Conservation (phyloP, 2,888 invertebrate genomes). For the Antheraea yamamai region DNA sequence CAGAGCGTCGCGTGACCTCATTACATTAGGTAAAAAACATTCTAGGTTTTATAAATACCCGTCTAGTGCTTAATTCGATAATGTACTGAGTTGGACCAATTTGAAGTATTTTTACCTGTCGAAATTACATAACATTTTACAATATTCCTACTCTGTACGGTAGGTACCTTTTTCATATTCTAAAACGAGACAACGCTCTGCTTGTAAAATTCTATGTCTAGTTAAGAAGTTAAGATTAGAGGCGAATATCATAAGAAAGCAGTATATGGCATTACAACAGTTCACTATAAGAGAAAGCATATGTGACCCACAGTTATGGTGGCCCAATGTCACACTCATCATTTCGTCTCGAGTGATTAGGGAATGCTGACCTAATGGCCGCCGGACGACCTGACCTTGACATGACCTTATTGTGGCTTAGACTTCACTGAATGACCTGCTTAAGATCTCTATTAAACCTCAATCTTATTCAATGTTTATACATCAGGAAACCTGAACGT, state of each 20-base stretch:
- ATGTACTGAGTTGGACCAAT: neutral
- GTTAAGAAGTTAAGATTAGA: neutral
- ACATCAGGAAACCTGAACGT: too few species aligned
- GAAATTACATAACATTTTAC: neutral
- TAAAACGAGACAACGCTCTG: neutral
- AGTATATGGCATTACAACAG: neutral
- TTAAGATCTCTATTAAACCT: neutral
- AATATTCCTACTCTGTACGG: neutral
- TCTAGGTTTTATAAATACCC: slow-evolving; percentile 14
- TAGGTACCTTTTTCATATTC: neutral
- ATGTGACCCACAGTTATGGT: neutral
- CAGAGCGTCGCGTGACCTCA: slow-evolving; percentile 17
- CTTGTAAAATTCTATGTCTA: neutral
- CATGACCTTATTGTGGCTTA: neutral
- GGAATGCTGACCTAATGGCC: neutral
- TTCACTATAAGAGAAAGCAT: neutral
- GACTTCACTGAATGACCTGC: neutral
- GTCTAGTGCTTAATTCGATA: neutral
- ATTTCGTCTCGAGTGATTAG: neutral
- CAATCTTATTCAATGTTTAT: neutral
- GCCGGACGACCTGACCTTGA: neutral
- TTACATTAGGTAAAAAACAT: slow-evolving; percentile 19
- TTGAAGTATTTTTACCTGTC: neutral
- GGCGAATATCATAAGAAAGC: neutral
- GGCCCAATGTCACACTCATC: neutral